Evolutionary conservation across 2,113 vertebrate genomes (phyloP).

Genomic region (Pseudorectes ferrugineus): DNA sequence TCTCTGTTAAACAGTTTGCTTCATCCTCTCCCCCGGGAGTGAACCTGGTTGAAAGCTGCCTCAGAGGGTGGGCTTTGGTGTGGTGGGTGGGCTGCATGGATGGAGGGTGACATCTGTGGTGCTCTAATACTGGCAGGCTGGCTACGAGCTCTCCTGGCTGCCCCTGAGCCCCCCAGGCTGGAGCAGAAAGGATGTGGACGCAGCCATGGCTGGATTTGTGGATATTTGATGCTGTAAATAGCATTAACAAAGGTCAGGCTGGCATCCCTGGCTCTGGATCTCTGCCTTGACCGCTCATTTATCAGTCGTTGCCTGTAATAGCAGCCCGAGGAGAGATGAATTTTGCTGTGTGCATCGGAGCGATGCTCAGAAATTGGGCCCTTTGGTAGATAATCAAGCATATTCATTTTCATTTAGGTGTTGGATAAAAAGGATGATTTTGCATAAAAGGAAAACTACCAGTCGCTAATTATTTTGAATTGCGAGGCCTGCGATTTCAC

Average conservation of each 20-base stretch:
- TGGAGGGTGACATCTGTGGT: background rate
- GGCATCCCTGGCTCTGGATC: background rate
- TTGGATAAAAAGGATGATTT: slow-evolving; percentile 65
- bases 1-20: background rate
- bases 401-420: slow-evolving; percentile 68
- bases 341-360: slow-evolving; percentile 14
- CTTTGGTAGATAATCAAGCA: slow-evolving; percentile 64
- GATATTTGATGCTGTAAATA: background rate
- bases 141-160: background rate
- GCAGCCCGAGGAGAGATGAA: background rate
- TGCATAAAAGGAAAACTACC: slow-evolving; percentile 61
- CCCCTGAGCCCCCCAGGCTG: background rate
- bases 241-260: slow-evolving; percentile 1
- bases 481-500: slow-evolving; percentile 43
- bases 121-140: background rate
- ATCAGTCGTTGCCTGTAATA: background rate
- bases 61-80: background rate
- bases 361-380: slow-evolving; percentile 27
- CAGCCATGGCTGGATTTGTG: background rate
- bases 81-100: background rate
- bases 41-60: background rate
- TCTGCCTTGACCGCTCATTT: background rate
- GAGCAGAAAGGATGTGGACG: background rate
- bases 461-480: slow-evolving; percentile 59
- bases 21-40: background rate